Evolutionary conservation across 2,113 vertebrate species (phyloP), one percentile per base, ranked within the genome.

Genomic region (Rattus rattus): DNA sequence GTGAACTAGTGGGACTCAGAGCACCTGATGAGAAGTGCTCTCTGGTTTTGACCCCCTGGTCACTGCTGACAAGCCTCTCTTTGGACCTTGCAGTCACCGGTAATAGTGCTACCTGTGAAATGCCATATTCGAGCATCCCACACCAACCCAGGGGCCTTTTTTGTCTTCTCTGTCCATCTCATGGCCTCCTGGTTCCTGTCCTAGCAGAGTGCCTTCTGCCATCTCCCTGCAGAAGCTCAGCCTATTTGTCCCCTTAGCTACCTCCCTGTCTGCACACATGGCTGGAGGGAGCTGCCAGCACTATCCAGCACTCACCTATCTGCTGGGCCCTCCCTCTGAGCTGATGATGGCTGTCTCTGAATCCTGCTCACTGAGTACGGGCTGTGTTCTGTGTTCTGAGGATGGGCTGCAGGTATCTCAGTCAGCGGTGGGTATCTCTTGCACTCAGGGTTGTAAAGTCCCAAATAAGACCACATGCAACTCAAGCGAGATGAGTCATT

Each of bases 61-160:
- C 63, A 26, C 7, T 47, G 20, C 63, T 90, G 72, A 84, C 59
- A 49, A 17, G 76, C 76, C 7, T 69, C 33, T 63, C 54, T 65
- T 39, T 90, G 73, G 63, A 80, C 83, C 65, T 43, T 61, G n/a
- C 24, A 39, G 59, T 85, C n/a, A 36, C 33, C 52, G 43, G 11
- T n/a, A 92, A 30, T 39, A 47, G 24, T 24, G 52, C 73, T 7
- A n/a, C 54, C 24, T 49, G 12, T 20, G 65, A 54, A 63, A 56
- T 26, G 52, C 22, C 2, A 0, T 43, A 17, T 54, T 20, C 0
- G 12, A 22, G 19, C 0, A 1, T 80, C 10, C n/a, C 20, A 7
- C 65, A 22, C 43, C 26, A 54, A n/a, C 59, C 67, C 36, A 36
- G 49, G 24, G 49, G 24, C 33, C 30, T 12, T 39, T 39, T 14